Evolutionary conservation across 2,888 invertebrate species (phyloP).

Genomic region (Anticlea derivata): DNA sequence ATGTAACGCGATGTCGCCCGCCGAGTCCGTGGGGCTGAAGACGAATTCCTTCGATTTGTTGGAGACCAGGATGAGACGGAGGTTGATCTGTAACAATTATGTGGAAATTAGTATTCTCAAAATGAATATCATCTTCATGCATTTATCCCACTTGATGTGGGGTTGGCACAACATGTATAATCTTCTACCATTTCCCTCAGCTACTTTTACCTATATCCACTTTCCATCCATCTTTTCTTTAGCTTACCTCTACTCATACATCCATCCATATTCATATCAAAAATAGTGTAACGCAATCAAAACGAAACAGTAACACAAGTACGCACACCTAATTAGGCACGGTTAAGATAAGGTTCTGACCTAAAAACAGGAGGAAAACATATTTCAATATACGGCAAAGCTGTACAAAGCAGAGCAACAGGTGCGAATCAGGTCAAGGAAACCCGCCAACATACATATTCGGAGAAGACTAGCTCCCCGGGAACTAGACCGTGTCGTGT

Average conservation of each 20-base stretch:
- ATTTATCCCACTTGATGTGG: too few species aligned
- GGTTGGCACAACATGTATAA: too few species aligned
- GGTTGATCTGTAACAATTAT: conserved; percentile 91
- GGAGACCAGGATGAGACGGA: conserved; percentile 98
- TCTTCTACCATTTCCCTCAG: too few species aligned
- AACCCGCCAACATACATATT: conserved; percentile 34
- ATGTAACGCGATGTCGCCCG: conserved; percentile 99
- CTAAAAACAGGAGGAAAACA: conserved; percentile 13
- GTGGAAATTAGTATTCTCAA: neutral
- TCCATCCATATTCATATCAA: too few species aligned
- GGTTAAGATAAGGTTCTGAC: conserved; percentile 5
- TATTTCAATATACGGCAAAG: conserved; percentile 16
- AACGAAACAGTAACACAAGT: too few species aligned
- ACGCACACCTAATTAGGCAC: conserved; percentile 4
- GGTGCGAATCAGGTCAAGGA: conserved; percentile 37
- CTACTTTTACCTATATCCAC: too few species aligned
- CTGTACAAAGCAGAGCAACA: conserved; percentile 31
- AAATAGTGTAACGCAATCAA: too few species aligned
- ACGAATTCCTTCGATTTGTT: conserved; percentile 99
- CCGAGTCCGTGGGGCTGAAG: conserved; percentile 98
- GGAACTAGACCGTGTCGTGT: conserved; percentile 20
- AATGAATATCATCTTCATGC: too few species aligned
- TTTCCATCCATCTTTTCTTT: too few species aligned
- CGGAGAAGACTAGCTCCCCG: conserved; percentile 17
- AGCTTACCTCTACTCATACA: too few species aligned